Evolutionary conservation across 2,888 invertebrate species (phyloP), one percentile per base, ranked within the genome.

Genomic region (Venusia cambrica): DNA sequence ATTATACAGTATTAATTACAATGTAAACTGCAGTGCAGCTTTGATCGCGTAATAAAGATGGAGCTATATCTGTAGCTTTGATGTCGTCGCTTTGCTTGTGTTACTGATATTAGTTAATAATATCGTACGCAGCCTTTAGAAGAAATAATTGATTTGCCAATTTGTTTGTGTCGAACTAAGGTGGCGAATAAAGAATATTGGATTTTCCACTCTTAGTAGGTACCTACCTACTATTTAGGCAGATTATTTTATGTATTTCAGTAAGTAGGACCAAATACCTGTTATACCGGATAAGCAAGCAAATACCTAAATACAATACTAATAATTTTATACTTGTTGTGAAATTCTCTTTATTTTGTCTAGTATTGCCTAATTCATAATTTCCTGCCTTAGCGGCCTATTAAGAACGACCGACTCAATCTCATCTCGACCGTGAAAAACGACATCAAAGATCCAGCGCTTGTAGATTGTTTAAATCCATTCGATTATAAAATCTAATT

Each of bases 21-120:
- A n/a, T 18, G 17, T 28, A 26, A 28, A 18, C 28, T 28, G 18
- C n/a, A n/a, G n/a, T n/a, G n/a, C n/a, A n/a, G n/a, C n/a, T 46
- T 47, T 40, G 38, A 43, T 38, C 38, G 31, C 24, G 38, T 24
- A 29, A 38, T 47, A 41, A 47, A 38, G 40, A 19, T 24, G 39
- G 17, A 22, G 31, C 27, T 47, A 38, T 38, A 42, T 27, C 33
- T 24, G 36, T 15, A 20, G 11, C 42, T 49, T 49, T 46, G 49
- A 49, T 40, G 46, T 45, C 31, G 11, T 30, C 5, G n/a, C n/a
- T n/a, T n/a, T 20, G 26, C 34, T 30, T 17, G 29, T 14, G 17
- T 24, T 24, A 8, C 14, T 8, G 8, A 14, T 14, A 14, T n/a
- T n/a, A n/a, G n/a, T n/a, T n/a, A n/a, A n/a, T n/a, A n/a, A n/a